Conservation (phyloP, 2,888 invertebrate species). For the Artemia sp. region DNA sequence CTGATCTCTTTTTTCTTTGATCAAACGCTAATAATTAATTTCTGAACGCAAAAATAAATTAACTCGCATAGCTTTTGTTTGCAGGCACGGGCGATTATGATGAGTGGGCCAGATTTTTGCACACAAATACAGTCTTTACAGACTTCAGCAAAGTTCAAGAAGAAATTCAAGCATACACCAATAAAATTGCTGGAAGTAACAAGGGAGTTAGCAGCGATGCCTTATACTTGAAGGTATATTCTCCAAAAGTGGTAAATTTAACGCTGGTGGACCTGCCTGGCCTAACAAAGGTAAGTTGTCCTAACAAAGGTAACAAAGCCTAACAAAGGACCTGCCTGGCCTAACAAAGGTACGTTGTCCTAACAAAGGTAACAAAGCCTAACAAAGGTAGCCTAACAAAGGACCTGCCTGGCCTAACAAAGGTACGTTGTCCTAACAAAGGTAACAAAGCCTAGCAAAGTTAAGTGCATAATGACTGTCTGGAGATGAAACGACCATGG, state of each 20-base stretch:
- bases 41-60: no score
- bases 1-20: no score
- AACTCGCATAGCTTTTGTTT: constrained; percentile 27
- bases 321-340: no score
- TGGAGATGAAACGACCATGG: no score
- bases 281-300: constrained; percentile 44
- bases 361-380: no score
- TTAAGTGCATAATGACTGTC: not conserved
- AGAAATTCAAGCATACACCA: constrained; percentile 90
- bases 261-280: constrained; percentile 96
- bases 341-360: no score
- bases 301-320: no score
- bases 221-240: constrained; percentile 56
- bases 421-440: no score
- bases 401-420: no score
- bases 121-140: constrained; percentile 66
- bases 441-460: no score
- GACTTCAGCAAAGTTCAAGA: constrained; percentile 75
- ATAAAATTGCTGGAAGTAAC: constrained; percentile 79
- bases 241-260: constrained; percentile 39
- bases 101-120: constrained; percentile 93
- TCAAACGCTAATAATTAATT: no score
- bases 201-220: constrained; percentile 92
- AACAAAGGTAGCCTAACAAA: no score
- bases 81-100: constrained; percentile 62